These are phyloP conservation scores for Leucoraja erinaceus DNA, from an alignment of 2,113 vertebrate species.

Conservation along the genomic window DNA sequence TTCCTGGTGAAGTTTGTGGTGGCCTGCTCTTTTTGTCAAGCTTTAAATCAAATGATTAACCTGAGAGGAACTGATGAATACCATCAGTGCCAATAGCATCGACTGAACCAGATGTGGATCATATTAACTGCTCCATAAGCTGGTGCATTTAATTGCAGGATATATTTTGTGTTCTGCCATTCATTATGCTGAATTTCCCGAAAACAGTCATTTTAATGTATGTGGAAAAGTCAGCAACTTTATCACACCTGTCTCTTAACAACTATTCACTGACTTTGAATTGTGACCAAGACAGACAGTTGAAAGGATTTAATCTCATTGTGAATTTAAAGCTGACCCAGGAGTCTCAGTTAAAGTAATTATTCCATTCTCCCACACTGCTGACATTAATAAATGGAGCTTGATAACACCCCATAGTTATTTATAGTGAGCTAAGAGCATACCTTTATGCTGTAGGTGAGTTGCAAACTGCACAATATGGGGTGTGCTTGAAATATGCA, in stretches of 20 bases:
- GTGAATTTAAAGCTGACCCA: constrained; percentile 22
- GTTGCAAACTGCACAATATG: background rate
- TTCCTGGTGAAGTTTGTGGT: no score
- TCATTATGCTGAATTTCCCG: background rate
- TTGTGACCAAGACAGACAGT: background rate
- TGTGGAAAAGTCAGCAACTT: background rate
- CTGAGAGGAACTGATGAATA: no score
- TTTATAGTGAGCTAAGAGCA: background rate
- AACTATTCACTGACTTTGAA: background rate
- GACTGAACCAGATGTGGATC: background rate
- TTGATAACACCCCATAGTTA: background rate
- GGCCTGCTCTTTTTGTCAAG: no score
- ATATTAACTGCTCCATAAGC: background rate
- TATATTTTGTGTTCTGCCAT: background rate
- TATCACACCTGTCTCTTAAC: background rate
- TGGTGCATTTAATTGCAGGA: background rate
- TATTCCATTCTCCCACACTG: background rate
- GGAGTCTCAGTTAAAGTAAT: background rate
- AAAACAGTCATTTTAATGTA: background rate
- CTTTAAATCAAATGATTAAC: no score
- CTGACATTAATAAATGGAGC: background rate
- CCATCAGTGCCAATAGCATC: no score
- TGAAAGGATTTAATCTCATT: background rate
- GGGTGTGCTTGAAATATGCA: background rate
- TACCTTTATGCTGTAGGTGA: background rate